These are phyloP conservation scores for Amphipyra tragopoginis DNA, from an alignment of 2,888 invertebrate species.

Conservation along the genomic window DNA sequence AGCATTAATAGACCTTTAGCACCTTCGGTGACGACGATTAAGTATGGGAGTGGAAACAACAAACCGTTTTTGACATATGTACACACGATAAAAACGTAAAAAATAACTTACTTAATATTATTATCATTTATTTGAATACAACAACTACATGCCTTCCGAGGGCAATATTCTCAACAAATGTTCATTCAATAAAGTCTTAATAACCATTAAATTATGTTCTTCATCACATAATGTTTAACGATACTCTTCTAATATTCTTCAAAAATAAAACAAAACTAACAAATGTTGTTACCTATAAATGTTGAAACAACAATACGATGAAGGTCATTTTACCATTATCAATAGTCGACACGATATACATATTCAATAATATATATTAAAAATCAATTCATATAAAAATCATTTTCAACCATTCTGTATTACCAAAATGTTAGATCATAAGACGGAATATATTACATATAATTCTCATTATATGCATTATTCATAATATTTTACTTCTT, in stretches of 20 bases:
- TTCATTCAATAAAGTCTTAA: slow-evolving; percentile 88
- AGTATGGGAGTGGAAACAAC: slow-evolving; percentile 85
- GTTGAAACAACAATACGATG: slow-evolving; percentile 72
- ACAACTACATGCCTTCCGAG: slow-evolving; percentile 88
- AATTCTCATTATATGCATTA: slow-evolving; percentile 86
- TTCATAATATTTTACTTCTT: slow-evolving; percentile 83
- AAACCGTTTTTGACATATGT: slow-evolving; percentile 85
- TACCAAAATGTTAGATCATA: slow-evolving; percentile 84
- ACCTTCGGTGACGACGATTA: slow-evolving; percentile 86
- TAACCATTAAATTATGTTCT: slow-evolving; percentile 83
- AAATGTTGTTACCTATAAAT: slow-evolving; percentile 76
- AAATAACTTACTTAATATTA: slow-evolving; percentile 90
- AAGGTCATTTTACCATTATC: slow-evolving; percentile 71
- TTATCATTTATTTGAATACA: slow-evolving; percentile 89
- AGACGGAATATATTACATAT: slow-evolving; percentile 88
- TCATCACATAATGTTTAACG: slow-evolving; percentile 90
- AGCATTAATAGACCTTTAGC: slow-evolving; percentile 89
- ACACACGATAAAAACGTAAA: slow-evolving; percentile 90
- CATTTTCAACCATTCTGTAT: slow-evolving; percentile 84
- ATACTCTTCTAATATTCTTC: slow-evolving; percentile 82
- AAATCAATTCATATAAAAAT: slow-evolving; percentile 88
- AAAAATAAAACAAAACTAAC: slow-evolving; percentile 81
- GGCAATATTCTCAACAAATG: slow-evolving; percentile 89
- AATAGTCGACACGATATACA: slow-evolving; percentile 81
- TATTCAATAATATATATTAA: slow-evolving; percentile 81